Evolutionary conservation across 2,888 invertebrate species (phyloP), one percentile per base, ranked within the genome.

Genomic region (Caradrina clavipalpis): DNA sequence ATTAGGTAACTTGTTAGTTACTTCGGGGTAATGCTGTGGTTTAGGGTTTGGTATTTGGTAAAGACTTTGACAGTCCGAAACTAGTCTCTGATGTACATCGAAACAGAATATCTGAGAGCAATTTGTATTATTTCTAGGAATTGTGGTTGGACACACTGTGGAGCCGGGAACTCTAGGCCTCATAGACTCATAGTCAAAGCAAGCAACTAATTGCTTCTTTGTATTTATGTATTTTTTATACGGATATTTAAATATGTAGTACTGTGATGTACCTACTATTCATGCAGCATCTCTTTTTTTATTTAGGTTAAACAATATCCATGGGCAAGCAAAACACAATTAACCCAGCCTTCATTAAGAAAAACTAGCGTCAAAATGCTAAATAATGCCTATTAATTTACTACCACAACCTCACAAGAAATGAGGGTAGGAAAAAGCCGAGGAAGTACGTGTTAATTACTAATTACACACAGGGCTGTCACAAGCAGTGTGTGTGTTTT

Each of bases 401-500:
- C 57, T 56, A 45, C 58, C 51, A 10, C 31, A 73, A 51, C 50
- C 47, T 64, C 58, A 50, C 58, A 64, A 73, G 73, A 65, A 69
- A 69, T 59, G 50, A 55, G 75, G 53, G 53, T 61, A 62, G 26
- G 54, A 61, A 62, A 63, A 68, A 65, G 55, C 59, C 26, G 65
- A 55, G 62, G 51, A 75, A 74, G 65, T 59, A 67, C 49, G 68
- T 76, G 73, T 74, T 78, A 78, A 78, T 78, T 70, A 75, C 70
- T 78, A 75, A 78, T 78, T 74, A 78, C 79, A 73, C 59, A 67
- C 64, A 51, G 54, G 45, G 60, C 61, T 77, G 75, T 78, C 75
- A 75, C 62, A 45, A 54, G n/a, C 73, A 68, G 50, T 49, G 67
- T 61, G 62, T 66, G 60, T 76, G 78, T 77, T 74, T 55, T 74